Percentiles rank a stretch among this genome's conserved stretches.
Conservation (phyloP, 2,888 invertebrate species). For the Augochlorella aurata region DNA sequence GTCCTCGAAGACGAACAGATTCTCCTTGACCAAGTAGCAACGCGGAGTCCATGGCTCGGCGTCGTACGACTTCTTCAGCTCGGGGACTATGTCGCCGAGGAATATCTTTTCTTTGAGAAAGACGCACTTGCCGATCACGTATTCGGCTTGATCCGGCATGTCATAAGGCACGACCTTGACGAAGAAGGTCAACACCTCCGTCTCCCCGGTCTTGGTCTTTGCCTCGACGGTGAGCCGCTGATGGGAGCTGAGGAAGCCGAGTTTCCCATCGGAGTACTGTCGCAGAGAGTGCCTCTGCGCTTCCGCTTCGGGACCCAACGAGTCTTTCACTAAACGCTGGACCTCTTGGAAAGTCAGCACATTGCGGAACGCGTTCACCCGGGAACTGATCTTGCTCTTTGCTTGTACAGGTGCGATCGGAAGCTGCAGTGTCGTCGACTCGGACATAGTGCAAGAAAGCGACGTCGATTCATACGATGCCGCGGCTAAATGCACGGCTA, state of each 20-base stretch:
- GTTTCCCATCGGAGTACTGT: constrained; percentile 70
- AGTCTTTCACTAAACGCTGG: constrained; percentile 48
- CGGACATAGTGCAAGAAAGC: constrained; percentile 23
- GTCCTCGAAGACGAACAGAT: constrained; percentile 81
- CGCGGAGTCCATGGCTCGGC: constrained; percentile 74
- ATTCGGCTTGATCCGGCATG: constrained; percentile 82
- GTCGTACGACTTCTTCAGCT: constrained; percentile 73
- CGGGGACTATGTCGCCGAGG: constrained; percentile 81
- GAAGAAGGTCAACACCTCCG: constrained; percentile 82
- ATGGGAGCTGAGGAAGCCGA: constrained; percentile 75
- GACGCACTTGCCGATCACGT: constrained; percentile 82
- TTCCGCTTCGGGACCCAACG: constrained; percentile 45
- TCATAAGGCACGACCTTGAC: constrained; percentile 85
- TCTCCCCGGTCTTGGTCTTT: constrained; percentile 24
- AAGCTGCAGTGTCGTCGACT: constrained; percentile 11
- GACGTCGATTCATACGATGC: not conserved
- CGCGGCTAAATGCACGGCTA: constrained; percentile 44
- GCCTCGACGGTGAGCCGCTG: constrained; percentile 63
- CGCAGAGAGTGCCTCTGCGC: constrained; percentile 63
- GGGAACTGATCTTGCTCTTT: not conserved
- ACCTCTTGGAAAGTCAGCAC: constrained; percentile 61
- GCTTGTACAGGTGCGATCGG: not conserved
- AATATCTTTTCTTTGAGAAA: constrained; percentile 83
- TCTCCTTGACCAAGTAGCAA: constrained; percentile 75
- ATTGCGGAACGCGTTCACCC: constrained; percentile 8